Base-by-base conservation (phyloP, 1,140 invertebrate species). In the Listronotus oregonensis region DNA sequence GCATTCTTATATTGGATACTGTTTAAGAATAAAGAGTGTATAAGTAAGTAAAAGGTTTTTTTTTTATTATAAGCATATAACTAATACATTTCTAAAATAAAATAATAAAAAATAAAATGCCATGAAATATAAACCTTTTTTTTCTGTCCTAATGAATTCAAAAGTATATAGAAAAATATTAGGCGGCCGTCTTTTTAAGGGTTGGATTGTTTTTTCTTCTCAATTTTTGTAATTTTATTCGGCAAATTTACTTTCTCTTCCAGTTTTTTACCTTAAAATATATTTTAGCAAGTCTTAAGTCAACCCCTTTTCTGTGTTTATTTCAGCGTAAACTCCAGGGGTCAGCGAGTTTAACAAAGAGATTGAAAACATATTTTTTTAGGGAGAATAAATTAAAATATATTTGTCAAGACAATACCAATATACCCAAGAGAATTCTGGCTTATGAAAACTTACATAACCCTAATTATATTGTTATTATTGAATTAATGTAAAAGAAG, bases 191-290 rank as follows among this genome's bases (percentile, higher is more conserved):
- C 27, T 34, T 34, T 34, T 17, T 52, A 52, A 34, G 50, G 50
- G 17, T 44, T n/a, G 39, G n/a, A 32, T 34, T 52, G 60, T 42
- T 52, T 50, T n/a, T 62, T 49, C 49, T 34, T 62, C 50, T 62
- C 60, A 62, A 62, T 62, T 62, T 62, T 49, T 39, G 18, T 49
- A 62, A 54, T 52, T 52, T 52, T 62, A 18, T 62, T 27, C 39
- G 37, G 37, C 47, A 62, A 62, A 62, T 62, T 62, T 34, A 62
- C 60, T 62, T 62, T 52, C 40, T 18, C 52, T 62, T 62, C 43
- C 60, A 54, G 47, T 34, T 62, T 54, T 62, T 62, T 62, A 52
- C 17, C 60, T 62, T 54, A 44, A 54, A 60, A 62, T 52, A 62
- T 54, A 62, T 62, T 27, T 34, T 17, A 15, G 37, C 14, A 62